phyloP scores from a whole-genome alignment of 1,140 invertebrate species.

The Gryon sp. region DNA sequence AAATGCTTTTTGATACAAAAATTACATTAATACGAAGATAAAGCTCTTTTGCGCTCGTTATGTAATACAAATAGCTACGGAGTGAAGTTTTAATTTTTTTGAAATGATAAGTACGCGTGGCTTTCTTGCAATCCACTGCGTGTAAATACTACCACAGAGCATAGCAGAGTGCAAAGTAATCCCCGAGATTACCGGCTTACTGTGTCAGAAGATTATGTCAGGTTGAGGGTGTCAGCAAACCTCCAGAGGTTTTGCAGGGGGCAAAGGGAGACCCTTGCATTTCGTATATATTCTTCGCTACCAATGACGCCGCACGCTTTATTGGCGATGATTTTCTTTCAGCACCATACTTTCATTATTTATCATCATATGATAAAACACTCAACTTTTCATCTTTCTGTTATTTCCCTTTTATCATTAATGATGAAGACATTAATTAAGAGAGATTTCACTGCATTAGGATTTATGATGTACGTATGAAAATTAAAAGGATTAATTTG shows the following conservation, averaged over 20 bases:
- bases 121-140: slow-evolving; percentile 68
- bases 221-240: slow-evolving; percentile 78
- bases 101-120: slow-evolving; percentile 53
- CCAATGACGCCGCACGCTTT: slow-evolving; percentile 49
- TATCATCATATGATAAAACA: slow-evolving; percentile 42
- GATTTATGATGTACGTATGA: too few relatives aligned
- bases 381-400: slow-evolving; percentile 13
- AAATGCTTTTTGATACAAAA: slow-evolving; percentile 37
- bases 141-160: slow-evolving; percentile 71
- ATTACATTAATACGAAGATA: slow-evolving; percentile 37
- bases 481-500: too few relatives aligned
- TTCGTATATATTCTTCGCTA: slow-evolving; percentile 34
- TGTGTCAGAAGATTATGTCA: slow-evolving; percentile 79
- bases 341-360: slow-evolving; percentile 43
- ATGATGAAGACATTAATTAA: too few relatives aligned
- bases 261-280: slow-evolving; percentile 56
- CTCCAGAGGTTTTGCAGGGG: slow-evolving; percentile 68
- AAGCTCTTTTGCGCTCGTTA: slow-evolving; percentile 34
- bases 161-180: slow-evolving; percentile 75
- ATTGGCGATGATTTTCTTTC: slow-evolving; percentile 57
- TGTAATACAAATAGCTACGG: slow-evolving; percentile 28
- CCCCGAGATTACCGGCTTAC: slow-evolving; percentile 79
- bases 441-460: too few relatives aligned
- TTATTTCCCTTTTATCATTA: neutral
- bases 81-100: slow-evolving; percentile 56